Base-by-base conservation (phyloP, 2,888 invertebrate species). In the Catonia carolina region DNA sequence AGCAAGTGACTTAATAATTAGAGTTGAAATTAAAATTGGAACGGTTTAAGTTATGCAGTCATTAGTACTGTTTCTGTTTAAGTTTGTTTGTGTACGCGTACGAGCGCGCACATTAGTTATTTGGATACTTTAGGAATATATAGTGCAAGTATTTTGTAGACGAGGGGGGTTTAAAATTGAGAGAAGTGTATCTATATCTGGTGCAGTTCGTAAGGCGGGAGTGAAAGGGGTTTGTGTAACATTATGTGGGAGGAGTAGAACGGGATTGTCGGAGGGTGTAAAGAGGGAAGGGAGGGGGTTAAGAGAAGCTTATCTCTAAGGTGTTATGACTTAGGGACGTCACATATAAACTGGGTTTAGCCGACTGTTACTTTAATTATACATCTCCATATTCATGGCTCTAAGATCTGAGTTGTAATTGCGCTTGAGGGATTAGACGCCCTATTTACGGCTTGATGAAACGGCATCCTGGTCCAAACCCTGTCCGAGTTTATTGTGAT, bases 301-400 rank as follows among this genome's bases (percentile, higher is more conserved):
- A 14, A 20, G 7, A 14, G 20, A 20, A 20, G 41, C 45, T 45
- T 45, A 45, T 45, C 45, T 45, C 20, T 12, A 45, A 45, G 45
- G 45, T 45, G 45, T 45, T 45, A 45, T 45, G 45, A 45, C 45
- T 45, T 23, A 12, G 4, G 14, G 22, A 20, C 22, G 12, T 22
- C 6, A 45, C 22, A 45, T 23, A 45, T 45, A 45, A 45, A 45
- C 45, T 45, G 12, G 22, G 45, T 23, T 45, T 45, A 45, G 20
- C 45, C 45, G 45, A 45, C 45, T 45, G 45, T 45, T 45, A 45
- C 45, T 45, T 45, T 45, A 45, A 45, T 45, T 45, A 45, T 45
- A 17, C 45, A 45, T 45, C 45, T 45, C 45, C 45, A 45, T 45
- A 45, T 45, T 45, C 45, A 45, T 45, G 45, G 45, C 45, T 15